phyloP scores from a whole-genome alignment of 53 echinoderm and acorn worm genomes.

The Luidia sarsii region DNA sequence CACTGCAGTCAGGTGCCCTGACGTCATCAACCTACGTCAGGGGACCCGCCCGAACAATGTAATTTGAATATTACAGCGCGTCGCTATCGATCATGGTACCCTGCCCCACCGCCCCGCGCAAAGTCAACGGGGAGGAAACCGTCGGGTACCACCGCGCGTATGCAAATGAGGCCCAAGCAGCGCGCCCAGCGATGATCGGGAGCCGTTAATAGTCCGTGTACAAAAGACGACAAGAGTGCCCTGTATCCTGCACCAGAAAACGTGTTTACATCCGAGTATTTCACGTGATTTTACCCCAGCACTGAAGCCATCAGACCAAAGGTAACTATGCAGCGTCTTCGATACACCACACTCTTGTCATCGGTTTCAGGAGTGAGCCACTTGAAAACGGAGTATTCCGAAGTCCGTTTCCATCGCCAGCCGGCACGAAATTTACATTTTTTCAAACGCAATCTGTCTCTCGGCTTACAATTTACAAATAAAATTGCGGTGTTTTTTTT shows the following conservation, averaged over 20 bases:
- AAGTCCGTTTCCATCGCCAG: no score
- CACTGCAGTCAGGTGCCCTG: conserved; percentile 54
- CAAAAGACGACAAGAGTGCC: not conserved
- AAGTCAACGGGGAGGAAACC: conserved; percentile 1
- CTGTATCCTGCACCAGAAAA: conserved; percentile 39
- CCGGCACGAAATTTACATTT: no score
- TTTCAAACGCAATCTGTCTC: no score
- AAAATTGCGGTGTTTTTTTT: no score
- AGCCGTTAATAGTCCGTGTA: conserved; percentile 38
- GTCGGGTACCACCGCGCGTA: conserved; percentile 47
- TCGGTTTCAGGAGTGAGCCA: no score
- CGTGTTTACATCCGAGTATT: conserved; percentile 45
- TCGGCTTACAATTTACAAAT: no score
- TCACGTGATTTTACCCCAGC: conserved; percentile 36
- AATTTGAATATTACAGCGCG: conserved; percentile 46
- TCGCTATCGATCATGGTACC: conserved; percentile 52
- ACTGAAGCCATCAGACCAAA: not conserved
- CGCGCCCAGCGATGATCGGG: conserved; percentile 45
- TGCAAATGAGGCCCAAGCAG: conserved; percentile 33
- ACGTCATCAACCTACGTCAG: conserved; percentile 59
- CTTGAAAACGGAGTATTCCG: no score
- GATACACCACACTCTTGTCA: no score
- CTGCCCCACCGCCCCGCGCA: conserved; percentile 28
- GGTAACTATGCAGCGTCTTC: not conserved
- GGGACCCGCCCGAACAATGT: conserved; percentile 62